Evolutionary conservation across 2,113 vertebrate genomes (phyloP).

Genomic region (Ardeotis arabs): DNA sequence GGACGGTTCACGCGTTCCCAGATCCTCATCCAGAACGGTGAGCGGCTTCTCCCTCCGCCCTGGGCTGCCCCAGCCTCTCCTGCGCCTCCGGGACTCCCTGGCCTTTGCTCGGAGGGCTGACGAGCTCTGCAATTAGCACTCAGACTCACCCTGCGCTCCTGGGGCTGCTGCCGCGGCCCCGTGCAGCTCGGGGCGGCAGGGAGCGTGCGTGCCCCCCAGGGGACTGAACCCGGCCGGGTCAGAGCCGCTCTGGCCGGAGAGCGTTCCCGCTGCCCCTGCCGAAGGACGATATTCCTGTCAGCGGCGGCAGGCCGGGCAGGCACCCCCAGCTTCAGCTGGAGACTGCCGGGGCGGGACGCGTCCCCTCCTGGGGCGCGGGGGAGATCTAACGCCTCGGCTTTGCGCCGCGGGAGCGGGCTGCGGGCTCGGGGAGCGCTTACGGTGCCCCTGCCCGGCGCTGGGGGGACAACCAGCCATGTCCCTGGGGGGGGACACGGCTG

Average conservation of each 20-base stretch:
- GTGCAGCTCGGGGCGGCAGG: neutral
- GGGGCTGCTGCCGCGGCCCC: neutral
- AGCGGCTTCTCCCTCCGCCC: neutral
- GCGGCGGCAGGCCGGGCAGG: neutral
- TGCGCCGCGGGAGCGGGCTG: neutral
- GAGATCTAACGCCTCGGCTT: rapidly evolving
- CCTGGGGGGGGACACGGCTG: rapidly evolving
- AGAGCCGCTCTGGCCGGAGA: neutral
- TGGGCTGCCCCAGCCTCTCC: no score
- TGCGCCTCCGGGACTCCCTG: neutral
- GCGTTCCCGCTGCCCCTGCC: neutral
- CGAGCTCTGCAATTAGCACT: rapidly evolving
- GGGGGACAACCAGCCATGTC: rapidly evolving
- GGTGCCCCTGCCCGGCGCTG: neutral
- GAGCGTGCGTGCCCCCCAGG: neutral
- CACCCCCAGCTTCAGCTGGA: rapidly evolving
- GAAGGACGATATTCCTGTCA: neutral
- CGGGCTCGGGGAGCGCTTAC: neutral
- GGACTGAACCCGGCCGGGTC: neutral
- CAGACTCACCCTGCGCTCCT: neutral
- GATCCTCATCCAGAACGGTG: slow-evolving; percentile 98
- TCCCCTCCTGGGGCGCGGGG: neutral
- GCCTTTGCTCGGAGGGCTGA: rapidly evolving
- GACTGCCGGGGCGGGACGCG: rapidly evolving
- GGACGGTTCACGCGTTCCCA: slow-evolving; percentile 95